Base-by-base conservation (phyloP, 1,140 invertebrate genomes). In the Armadillidium nasatum region DNA sequence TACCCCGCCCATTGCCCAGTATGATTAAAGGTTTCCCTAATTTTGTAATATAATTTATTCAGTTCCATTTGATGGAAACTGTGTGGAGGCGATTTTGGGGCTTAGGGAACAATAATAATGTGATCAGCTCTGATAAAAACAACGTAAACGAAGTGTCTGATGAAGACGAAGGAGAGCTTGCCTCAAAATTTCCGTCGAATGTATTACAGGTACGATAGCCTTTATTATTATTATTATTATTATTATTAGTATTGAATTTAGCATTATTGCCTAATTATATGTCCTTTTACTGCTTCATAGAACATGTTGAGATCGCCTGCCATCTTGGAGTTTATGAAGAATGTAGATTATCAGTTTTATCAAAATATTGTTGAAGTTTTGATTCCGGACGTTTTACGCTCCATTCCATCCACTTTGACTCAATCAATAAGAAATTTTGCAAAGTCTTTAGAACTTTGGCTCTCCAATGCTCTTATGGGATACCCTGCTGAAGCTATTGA, bases 361-460 rank as follows among this genome's bases (percentile, higher is more conserved):
- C 96, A 99, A 86, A 94, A 94, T 84, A 88, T 97, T 77, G 95
- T 98, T 13, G 93, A 97, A 85, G 92, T 98, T 82, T 88, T 99
- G 50, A 94, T 99, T 85, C 96, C 96, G 7, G 95, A 99, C 87
- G 95, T 99, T 72, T 87, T 99, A 44, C 89, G 94, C 82, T 94
- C 94, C 23, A 97, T 98, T 83, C 96, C 96, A 78, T 90, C 93
- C 84, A 90, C 94, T 44, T 86, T 98, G 78, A 98, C 96, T 21
- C 96, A 98, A 84, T 92, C 92, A 21, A 95, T 97, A 78, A 87
- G 95, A 76, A 95, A 94, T 86, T 97, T 97, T 88, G 93, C 93
- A 19, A 96, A 96, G 87, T 92, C 91, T 84, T 86, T 97, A 73
- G 94, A 97, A 85, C 89, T 89, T 44, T 95, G 94, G 91, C 86